These are phyloP conservation scores for Echeneis naucrates DNA, from an alignment of 2,797 vertebrate genomes.

Conservation along the genomic window DNA sequence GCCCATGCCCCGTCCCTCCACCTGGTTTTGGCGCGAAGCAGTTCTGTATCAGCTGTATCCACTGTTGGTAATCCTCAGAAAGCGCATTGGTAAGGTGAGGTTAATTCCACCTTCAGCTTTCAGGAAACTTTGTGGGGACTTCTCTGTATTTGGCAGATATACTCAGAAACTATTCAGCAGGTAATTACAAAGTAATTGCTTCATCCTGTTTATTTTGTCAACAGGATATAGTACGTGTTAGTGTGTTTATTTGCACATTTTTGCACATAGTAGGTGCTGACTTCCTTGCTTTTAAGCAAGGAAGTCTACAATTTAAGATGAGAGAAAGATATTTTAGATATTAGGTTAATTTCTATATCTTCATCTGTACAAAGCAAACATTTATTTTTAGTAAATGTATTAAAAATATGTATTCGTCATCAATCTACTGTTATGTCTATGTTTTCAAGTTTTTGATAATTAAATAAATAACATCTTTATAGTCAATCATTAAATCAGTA, in stretches of 20 bases:
- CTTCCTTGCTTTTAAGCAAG: conserved; percentile 29
- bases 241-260: conserved; percentile 38
- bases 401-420: no score
- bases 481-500: neutral
- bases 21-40: no score
- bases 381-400: neutral
- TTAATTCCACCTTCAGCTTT: conserved; percentile 31
- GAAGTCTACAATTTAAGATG: conserved; percentile 19
- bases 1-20: no score
- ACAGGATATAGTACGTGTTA: conserved; percentile 39
- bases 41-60: conserved; percentile 1
- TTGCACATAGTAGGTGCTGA: conserved; percentile 31
- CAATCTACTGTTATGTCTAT: neutral
- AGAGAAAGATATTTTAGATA: neutral
- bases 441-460: neutral
- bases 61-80: conserved; percentile 41
- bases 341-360: no score
- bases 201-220: no score
- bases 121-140: conserved; percentile 29
- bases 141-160: conserved; percentile 42
- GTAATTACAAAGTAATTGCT: conserved; percentile 59
- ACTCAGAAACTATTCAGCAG: conserved; percentile 41
- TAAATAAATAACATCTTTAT: neutral
- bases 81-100: conserved; percentile 41
- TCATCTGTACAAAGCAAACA: neutral